Base-by-base conservation (phyloP, 2,888 invertebrate species). In the Aromia moschata region DNA sequence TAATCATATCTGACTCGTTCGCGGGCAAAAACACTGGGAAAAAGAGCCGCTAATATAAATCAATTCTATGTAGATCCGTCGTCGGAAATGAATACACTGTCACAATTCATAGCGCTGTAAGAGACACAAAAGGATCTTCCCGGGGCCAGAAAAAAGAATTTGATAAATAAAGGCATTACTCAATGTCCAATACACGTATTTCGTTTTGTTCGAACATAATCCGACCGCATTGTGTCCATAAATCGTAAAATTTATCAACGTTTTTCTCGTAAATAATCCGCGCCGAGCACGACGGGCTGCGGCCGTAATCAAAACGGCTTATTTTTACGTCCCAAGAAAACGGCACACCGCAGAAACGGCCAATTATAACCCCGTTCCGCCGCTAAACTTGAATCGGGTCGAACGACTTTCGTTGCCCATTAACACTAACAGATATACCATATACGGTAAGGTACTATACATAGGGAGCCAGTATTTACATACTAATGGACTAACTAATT, bases 81-180 rank as follows among this genome's bases (percentile, higher is more conserved):
- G 18, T 1, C 17, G 17, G 18, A 38, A 25, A 40, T 17, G 25
- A 25, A 40, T 41, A 41, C 31, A 41, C 41, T 31, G 52, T 31
- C 52, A 52, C 40, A 49, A 40, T 49, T 49, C 40, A 49, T 49
- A 38, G 41, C 31, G n/a, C 40, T 41, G 30, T 16, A 52, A 52
- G 30, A 17, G 31, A 41, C 41, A 52, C 41, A 41, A 40, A 52
- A 41, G 52, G 16, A 41, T 52, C 31, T 41, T 52, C 52, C 31
- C 52, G n/a, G 30, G 15, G 11, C 37, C 17, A 38, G 10, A 52
- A 58, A 56, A 59, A 60, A 51, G 44, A 45, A 56, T 55, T 51
- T 58, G 58, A 61, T 61, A 61, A 61, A 61, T 58, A 58, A 58
- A 53, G 40, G 46, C 55, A 61, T 58, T 58, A 58, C 53, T 58